A percentile compares a stretch with the other conserved stretches of the same genome.
Conservation (phyloP, 1,140 invertebrate genomes). For the Melitaea cinxia region DNA sequence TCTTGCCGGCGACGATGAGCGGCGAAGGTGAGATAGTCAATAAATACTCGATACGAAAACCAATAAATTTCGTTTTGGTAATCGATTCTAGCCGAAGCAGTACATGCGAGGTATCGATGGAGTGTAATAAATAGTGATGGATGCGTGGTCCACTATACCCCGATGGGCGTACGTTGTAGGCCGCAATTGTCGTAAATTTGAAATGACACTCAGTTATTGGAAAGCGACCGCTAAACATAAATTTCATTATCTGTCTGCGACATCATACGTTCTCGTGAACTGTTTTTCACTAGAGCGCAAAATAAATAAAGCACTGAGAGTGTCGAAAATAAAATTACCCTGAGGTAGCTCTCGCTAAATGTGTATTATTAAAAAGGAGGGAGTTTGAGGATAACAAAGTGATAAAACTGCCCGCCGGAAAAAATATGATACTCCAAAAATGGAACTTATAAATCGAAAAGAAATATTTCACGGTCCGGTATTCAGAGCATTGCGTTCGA, state of each 20-base stretch:
- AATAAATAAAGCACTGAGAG: not conserved
- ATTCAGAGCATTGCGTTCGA: slow-evolving; percentile 67
- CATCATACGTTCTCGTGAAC: slow-evolving; percentile 21
- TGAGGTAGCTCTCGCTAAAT: slow-evolving; percentile 11
- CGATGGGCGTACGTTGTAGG: slow-evolving; percentile 11
- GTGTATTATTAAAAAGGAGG: slow-evolving; percentile 18
- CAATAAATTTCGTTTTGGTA: slow-evolving; percentile 41
- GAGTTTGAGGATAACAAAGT: slow-evolving; percentile 36
- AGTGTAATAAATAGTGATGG: slow-evolving; percentile 60
- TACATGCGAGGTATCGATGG: slow-evolving; percentile 35
- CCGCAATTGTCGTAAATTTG: slow-evolving; percentile 49
- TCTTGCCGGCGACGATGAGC: slow-evolving; percentile 19
- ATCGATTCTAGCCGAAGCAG: slow-evolving; percentile 40
- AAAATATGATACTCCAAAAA: slow-evolving; percentile 63
- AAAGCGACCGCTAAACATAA: slow-evolving; percentile 44
- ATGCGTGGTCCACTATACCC: slow-evolving; percentile 37
- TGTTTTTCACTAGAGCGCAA: not conserved
- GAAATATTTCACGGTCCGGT: slow-evolving; percentile 72
- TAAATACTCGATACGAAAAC: slow-evolving; percentile 35
- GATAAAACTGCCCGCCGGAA: slow-evolving; percentile 54
- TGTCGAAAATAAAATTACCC: not conserved
- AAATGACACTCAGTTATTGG: slow-evolving; percentile 48
- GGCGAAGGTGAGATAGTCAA: slow-evolving; percentile 34
- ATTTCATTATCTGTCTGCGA: slow-evolving; percentile 44
- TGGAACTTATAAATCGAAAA: slow-evolving; percentile 76